Conservation (phyloP, 2,113 vertebrate species). For the Heptranchias perlo region DNA sequence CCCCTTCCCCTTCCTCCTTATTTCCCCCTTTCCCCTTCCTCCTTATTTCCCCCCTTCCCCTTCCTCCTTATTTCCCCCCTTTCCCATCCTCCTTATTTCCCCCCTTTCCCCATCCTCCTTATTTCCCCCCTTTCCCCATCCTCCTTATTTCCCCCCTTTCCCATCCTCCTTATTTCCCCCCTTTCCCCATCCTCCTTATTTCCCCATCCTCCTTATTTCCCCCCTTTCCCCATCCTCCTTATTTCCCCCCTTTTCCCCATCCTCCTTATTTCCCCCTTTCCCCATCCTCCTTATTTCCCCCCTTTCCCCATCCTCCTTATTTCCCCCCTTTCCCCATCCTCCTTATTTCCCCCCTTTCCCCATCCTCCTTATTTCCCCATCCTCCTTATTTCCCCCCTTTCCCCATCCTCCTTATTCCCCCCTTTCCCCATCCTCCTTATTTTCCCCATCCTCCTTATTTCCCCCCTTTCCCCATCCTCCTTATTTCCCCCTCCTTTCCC, state of each 20-base stretch:
- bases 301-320: no score
- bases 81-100: neutral
- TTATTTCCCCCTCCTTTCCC: neutral
- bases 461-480: neutral
- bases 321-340: no score
- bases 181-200: no score
- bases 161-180: no score
- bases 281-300: no score
- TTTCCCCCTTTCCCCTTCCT: neutral
- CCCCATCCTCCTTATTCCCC: neutral
- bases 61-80: neutral
- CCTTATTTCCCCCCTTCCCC: neutral
- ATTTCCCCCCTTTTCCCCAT: no score
- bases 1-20: neutral
- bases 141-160: no score
- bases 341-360: no score
- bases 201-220: neutral
- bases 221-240: neutral
- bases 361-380: accelerated
- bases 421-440: neutral
- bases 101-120: neutral
- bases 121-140: neutral
- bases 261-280: no score
- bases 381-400: neutral
- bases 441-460: neutral